Evolutionary conservation across 2,113 vertebrate genomes (phyloP).

Genomic region (Ornithorhynchus anatinus): DNA sequence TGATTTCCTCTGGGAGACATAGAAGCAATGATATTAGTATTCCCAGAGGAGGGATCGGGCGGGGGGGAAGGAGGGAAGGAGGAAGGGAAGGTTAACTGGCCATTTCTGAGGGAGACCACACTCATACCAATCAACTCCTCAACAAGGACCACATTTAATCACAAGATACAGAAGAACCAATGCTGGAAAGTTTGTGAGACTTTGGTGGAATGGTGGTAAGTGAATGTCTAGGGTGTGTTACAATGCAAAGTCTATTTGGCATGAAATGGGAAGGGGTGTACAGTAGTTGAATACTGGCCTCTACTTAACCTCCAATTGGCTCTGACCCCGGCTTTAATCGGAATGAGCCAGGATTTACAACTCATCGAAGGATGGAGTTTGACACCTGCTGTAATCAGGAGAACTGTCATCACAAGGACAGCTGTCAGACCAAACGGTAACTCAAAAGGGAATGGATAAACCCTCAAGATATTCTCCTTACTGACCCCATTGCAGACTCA

Average conservation of each 20-base stretch:
- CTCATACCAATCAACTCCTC: neutral
- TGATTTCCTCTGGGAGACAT: constrained; percentile 96
- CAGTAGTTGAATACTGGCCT: constrained; percentile 51
- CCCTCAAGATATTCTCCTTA: constrained; percentile 50
- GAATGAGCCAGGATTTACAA: constrained; percentile 77
- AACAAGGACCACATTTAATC: constrained; percentile 9
- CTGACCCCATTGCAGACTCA: constrained; percentile 42
- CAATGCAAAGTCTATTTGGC: constrained; percentile 9
- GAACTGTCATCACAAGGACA: constrained; percentile 79
- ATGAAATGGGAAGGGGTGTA: constrained; percentile 10
- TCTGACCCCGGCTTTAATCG: constrained; percentile 56
- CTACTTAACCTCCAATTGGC: constrained; percentile 71
- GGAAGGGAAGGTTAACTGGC: constrained; percentile 35
- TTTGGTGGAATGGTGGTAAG: neutral
- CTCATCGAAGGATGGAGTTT: constrained; percentile 66
- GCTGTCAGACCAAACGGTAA: constrained; percentile 68
- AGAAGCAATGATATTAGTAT: constrained; percentile 61
- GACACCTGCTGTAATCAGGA: constrained; percentile 75
- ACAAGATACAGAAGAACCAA: constrained; percentile 25
- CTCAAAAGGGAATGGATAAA: constrained; percentile 69
- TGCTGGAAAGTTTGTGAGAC: neutral
- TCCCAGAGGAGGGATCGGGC: constrained; percentile 40
- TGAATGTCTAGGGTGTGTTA: neutral
- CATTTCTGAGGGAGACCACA: constrained; percentile 35
- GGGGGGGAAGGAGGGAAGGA: constrained; percentile 30